phyloP scores from a whole-genome alignment of 2,797 vertebrate species.

The Falco naumanni region DNA sequence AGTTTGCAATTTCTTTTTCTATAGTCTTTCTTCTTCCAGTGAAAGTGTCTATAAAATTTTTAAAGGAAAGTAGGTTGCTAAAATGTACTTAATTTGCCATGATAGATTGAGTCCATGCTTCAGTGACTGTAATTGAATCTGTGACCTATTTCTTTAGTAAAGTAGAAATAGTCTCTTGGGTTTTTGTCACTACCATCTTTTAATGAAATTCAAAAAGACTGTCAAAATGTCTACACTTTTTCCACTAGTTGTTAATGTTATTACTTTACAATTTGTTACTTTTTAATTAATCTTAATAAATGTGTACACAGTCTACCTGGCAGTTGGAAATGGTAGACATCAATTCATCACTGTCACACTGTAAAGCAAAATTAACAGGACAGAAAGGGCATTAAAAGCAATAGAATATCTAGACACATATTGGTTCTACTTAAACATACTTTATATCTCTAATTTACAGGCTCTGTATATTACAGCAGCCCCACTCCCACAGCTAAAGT shows the following conservation, averaged over 20 bases:
- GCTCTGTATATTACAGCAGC: not conserved
- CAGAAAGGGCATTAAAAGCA: constrained; percentile 54
- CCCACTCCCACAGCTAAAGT: not conserved
- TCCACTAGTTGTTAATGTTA: constrained; percentile 88
- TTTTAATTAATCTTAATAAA: constrained; percentile 88
- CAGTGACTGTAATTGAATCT: constrained; percentile 99
- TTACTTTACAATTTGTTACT: constrained; percentile 85
- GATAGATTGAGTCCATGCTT: constrained; percentile 99
- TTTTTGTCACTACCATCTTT: constrained; percentile 96
- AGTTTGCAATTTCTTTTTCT: constrained; percentile 86
- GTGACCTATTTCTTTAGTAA: constrained; percentile 99
- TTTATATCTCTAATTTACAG: constrained; percentile 53
- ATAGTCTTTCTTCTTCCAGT: constrained; percentile 92
- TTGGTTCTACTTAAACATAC: constrained; percentile 63
- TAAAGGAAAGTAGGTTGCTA: constrained; percentile 99
- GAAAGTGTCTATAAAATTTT: constrained; percentile 99
- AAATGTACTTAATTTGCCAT: constrained; percentile 99
- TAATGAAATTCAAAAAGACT: constrained; percentile 97
- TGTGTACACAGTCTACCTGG: constrained; percentile 76
- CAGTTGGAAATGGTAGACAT: constrained; percentile 69
- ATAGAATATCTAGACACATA: constrained; percentile 38
- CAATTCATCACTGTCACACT: constrained; percentile 68
- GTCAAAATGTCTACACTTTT: constrained; percentile 91
- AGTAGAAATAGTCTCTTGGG: constrained; percentile 97
- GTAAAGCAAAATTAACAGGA: constrained; percentile 69